Percentiles rank a stretch among this genome's conserved stretches.
Evolutionary conservation across 2,888 invertebrate species (phyloP).

Genomic region (Dermolepida albohirtum): DNA sequence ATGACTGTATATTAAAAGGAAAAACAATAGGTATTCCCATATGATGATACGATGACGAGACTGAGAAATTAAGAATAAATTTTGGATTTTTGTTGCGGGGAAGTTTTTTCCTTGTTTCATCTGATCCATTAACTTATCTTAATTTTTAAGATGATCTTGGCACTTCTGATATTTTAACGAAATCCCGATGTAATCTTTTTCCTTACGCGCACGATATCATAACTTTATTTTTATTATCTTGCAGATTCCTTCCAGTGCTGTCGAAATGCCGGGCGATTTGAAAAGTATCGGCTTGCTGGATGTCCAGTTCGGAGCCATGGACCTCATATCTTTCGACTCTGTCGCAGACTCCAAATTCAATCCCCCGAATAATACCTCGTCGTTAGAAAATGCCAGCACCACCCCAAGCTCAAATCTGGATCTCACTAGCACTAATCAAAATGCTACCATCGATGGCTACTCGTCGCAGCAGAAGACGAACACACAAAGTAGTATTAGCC

Average conservation of each 20-base stretch:
- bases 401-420: slow-evolving; percentile 57
- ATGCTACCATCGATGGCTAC: slow-evolving; percentile 66
- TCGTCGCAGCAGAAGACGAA: slow-evolving; percentile 58
- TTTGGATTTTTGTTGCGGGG: slow-evolving; percentile 1
- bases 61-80: slow-evolving; percentile 36
- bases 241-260: slow-evolving; percentile 92
- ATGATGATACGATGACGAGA: slow-evolving; percentile 47
- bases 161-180: slow-evolving; percentile 20
- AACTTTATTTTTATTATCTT: slow-evolving; percentile 43
- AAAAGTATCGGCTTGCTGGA: slow-evolving; percentile 83
- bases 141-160: slow-evolving; percentile 44
- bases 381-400: slow-evolving; percentile 57
- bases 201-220: not conserved
- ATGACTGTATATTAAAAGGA: too few relatives aligned
- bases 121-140: slow-evolving; percentile 7
- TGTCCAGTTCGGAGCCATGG: slow-evolving; percentile 93
- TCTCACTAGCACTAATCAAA: slow-evolving; percentile 65
- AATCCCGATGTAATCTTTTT: too few relatives aligned
- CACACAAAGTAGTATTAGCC: slow-evolving; percentile 64
- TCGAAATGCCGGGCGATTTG: slow-evolving; percentile 95
- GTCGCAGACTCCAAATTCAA: slow-evolving; percentile 66
- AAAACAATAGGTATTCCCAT: too few relatives aligned
- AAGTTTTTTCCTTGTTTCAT: slow-evolving; percentile 24
- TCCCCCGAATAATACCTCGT: slow-evolving; percentile 58
- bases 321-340: slow-evolving; percentile 71